Evolutionary conservation across 2,888 invertebrate species (phyloP).

Genomic region (Lapara coniferarum): DNA sequence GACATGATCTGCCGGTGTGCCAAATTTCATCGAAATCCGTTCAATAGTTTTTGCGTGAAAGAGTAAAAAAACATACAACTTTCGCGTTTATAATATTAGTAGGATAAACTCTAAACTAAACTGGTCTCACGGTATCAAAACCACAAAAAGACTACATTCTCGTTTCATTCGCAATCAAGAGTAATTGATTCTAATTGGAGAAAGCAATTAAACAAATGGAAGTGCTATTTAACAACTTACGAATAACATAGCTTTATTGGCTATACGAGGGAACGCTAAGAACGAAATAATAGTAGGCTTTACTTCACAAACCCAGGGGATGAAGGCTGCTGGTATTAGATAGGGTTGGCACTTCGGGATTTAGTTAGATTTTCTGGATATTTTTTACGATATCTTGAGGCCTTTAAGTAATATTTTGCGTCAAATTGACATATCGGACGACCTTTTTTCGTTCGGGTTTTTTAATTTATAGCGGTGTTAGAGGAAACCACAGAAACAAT

Average conservation of each 20-base stretch:
- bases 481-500: too few relatives aligned
- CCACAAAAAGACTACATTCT: not conserved
- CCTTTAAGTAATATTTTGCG: not conserved
- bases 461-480: too few relatives aligned
- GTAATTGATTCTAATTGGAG: constrained; percentile 8
- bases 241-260: constrained; percentile 17
- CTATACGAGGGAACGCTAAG: constrained; percentile 6
- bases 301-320: constrained; percentile 11
- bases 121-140: not conserved
- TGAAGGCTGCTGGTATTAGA: not conserved
- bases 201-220: constrained; percentile 16
- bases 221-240: constrained; percentile 13
- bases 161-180: constrained; percentile 9
- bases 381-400: not conserved
- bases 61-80: not conserved
- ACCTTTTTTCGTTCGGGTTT: not conserved
- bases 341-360: not conserved
- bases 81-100: not conserved
- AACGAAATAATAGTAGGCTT: constrained; percentile 4
- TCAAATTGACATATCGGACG: not conserved
- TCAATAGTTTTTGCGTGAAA: too few relatives aligned
- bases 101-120: not conserved
- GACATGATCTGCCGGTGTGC: too few relatives aligned
- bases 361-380: not conserved
- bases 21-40: too few relatives aligned